Evolutionary conservation across 2,888 invertebrate genomes (phyloP).

Genomic region (Chrysodeixis includens): DNA sequence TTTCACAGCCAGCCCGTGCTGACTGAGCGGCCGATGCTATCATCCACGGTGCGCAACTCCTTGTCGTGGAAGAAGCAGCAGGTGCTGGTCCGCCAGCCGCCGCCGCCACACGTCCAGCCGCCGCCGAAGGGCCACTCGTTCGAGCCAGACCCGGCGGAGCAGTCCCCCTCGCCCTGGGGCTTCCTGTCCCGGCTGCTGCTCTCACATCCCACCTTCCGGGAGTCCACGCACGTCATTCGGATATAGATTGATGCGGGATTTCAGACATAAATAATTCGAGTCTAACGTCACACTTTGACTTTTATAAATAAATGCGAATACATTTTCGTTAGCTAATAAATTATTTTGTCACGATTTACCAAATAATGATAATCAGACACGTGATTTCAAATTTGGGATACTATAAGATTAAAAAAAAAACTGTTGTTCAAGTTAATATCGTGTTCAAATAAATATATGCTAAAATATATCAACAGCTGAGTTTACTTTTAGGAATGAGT

Average conservation of each 20-base stretch:
- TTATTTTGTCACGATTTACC: neutral
- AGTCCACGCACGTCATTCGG: constrained; percentile 35
- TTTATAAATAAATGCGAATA: neutral
- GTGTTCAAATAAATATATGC: neutral
- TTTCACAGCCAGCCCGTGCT: neutral
- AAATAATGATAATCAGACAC: neutral
- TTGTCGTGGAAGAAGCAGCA: neutral
- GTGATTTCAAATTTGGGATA: neutral
- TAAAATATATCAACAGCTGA: neutral
- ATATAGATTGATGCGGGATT: neutral
- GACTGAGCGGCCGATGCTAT: constrained; percentile 6
- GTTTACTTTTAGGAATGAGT: neutral
- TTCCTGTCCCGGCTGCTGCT: constrained; percentile 28
- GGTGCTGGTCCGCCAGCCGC: too few relatives aligned
- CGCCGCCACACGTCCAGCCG: too few relatives aligned
- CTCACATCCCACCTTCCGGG: constrained; percentile 29
- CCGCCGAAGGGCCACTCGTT: too few relatives aligned
- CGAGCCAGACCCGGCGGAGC: neutral
- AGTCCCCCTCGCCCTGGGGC: constrained; percentile 11
- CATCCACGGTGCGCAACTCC: constrained; percentile 10
- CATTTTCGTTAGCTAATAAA: neutral
- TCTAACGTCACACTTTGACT: too few relatives aligned
- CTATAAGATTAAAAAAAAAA: neutral
- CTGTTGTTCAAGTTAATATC: neutral
- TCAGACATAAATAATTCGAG: neutral